These are phyloP conservation scores for Sinelater perroti DNA, from an alignment of 2,888 invertebrate genomes.

Conservation along the genomic window DNA sequence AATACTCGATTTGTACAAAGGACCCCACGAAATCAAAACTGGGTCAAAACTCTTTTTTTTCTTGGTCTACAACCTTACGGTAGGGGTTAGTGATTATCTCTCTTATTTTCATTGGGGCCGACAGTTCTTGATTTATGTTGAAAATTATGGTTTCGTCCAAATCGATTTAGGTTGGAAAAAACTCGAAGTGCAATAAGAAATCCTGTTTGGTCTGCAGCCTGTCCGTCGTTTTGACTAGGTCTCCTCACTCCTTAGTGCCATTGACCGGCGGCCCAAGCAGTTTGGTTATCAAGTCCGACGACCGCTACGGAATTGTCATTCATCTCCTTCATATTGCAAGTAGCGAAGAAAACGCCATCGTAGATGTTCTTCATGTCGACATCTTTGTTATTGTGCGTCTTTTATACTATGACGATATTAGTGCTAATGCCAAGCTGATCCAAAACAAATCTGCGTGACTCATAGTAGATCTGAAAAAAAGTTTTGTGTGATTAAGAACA, in stretches of 20 bases:
- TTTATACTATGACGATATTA: slow-evolving; percentile 75
- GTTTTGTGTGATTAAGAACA: too few relatives aligned
- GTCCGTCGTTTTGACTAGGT: slow-evolving; percentile 60
- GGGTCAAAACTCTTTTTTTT: slow-evolving; percentile 77
- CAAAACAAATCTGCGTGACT: too few relatives aligned
- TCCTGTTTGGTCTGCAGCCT: slow-evolving; percentile 62
- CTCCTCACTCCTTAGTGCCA: slow-evolving; percentile 66
- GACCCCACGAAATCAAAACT: slow-evolving; percentile 85
- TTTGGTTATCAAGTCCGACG: slow-evolving; percentile 49
- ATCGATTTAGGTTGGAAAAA: slow-evolving; percentile 69
- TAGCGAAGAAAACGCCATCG: slow-evolving; percentile 60
- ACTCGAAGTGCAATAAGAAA: slow-evolving; percentile 67
- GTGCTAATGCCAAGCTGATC: too few relatives aligned
- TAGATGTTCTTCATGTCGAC: slow-evolving; percentile 73
- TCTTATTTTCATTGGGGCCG: slow-evolving; percentile 68
- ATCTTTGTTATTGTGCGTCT: slow-evolving; percentile 66
- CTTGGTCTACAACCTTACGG: slow-evolving; percentile 74
- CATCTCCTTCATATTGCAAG: slow-evolving; percentile 50
- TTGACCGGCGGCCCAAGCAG: slow-evolving; percentile 61
- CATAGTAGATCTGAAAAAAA: too few relatives aligned
- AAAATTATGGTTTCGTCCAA: slow-evolving; percentile 71
- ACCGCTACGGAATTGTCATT: slow-evolving; percentile 52
- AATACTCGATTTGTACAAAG: slow-evolving; percentile 82
- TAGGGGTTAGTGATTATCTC: slow-evolving; percentile 66
- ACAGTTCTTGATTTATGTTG: slow-evolving; percentile 66